These are phyloP conservation scores for Lethrus apterus DNA, from an alignment of 1,140 invertebrate genomes.

Conservation along the genomic window DNA sequence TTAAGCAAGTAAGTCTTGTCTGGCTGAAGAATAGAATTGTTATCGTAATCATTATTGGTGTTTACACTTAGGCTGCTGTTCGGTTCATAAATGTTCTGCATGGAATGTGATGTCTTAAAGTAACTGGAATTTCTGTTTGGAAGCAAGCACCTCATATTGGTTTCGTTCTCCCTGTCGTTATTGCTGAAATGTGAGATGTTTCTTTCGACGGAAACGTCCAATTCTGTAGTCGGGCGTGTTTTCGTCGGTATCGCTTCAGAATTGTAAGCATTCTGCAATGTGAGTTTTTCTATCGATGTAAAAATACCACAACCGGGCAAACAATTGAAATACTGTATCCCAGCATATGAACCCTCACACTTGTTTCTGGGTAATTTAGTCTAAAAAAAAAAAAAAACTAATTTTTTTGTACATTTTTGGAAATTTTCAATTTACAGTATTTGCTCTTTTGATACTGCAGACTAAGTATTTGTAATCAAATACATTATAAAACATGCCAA, in stretches of 20 bases:
- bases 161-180: not conserved
- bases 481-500: no score
- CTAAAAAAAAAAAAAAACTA: conserved; percentile 24
- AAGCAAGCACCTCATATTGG: not conserved
- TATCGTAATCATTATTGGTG: conserved; percentile 40
- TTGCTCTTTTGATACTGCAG: no score
- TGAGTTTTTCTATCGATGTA: conserved; percentile 35
- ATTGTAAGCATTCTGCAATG: conserved; percentile 20
- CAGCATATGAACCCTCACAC: conserved; percentile 33
- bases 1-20: conserved; percentile 34
- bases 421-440: no score
- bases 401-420: not conserved
- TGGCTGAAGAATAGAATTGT: conserved; percentile 36
- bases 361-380: conserved; percentile 34
- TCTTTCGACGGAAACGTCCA: conserved; percentile 6
- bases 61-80: conserved; percentile 24
- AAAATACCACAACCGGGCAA: conserved; percentile 34
- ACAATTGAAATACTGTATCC: conserved; percentile 36
- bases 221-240: not conserved
- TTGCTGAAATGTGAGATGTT: conserved; percentile 4
- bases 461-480: no score
- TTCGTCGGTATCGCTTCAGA: conserved; percentile 5
- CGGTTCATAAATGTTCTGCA: conserved; percentile 33
- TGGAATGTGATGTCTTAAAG: conserved; percentile 31
- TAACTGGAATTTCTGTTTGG: conserved; percentile 21